Base-by-base conservation (phyloP, 2,888 invertebrate genomes). In the Acleris sparsana region DNA sequence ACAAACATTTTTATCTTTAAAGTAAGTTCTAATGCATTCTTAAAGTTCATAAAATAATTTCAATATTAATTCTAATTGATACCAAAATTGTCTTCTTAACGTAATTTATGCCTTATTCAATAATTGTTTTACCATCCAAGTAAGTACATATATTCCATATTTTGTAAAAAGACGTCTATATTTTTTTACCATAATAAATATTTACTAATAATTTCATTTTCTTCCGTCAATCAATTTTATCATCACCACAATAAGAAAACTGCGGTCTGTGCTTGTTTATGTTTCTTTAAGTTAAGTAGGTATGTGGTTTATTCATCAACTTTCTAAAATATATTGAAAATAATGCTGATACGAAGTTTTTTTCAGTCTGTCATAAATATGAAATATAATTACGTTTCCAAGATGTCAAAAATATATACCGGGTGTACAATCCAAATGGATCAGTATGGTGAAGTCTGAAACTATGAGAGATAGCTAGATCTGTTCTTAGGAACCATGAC, bases 1-100 rank as follows among this genome's bases (percentile, higher is more conserved):
- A 65, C 65, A 65, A 61, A 65, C 65, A 65, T 61, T 66, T 56
- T 66, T 61, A 57, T 62, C 5, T 62, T 62, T 57, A 18, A 62
- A 62, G 46, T 39, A 39, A 13, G 39, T 39, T 39, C 13, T 39
- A 13, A 13, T 4, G 25, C 17, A 57, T 25, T 48, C 46, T 20
- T 43, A 43, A 55, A 16, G 20, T 39, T 39, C 16, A 20, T 22
- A 22, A 20, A 55, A 22, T 55, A 55, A 20, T 11, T 55, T 43
- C 20, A 43, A 43, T 43, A 44, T 46, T 46, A 17, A 22, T n/a
- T 33, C 22, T 22, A 51, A 22, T 39, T 11, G 39, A n/a, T 52
- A 9, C 33, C 3, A 9, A 29, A 29, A 29, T 7, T 29, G n/a
- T 22, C 4, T 44, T 57, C 29, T 59, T 64, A 60, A 22, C 29